Evolutionary conservation across 2,888 invertebrate genomes (phyloP), one percentile per base, ranked within the genome.

Genomic region (Harmothoe impar): DNA sequence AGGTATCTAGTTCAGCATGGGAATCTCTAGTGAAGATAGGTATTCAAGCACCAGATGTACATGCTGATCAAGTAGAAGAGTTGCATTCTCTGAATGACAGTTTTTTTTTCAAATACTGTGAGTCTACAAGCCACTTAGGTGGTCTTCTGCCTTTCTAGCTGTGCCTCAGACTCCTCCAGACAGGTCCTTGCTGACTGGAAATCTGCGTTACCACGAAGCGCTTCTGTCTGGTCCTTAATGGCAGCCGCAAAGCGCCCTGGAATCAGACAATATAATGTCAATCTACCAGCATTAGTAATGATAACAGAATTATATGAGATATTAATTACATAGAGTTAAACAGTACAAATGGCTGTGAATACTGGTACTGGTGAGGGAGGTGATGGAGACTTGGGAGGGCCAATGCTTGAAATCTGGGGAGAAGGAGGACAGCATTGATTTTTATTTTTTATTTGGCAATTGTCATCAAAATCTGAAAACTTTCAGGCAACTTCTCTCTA

Each of bases 201-300:
- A 25, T 78, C 78, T 25, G 78, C 10, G 1, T 78, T 20, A 17
- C 31, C 17, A 1, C 33, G 20, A 1, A 78, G 78, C 1, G 78
- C 78, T 78, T 78, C 35, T 25, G 1, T 25, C 35, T 78, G 78
- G 78, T 78, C 78, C 3, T 17, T 29, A 3, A 78, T 25, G 20
- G 78, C 78, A 20, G 31, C 78, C 29, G 31, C 78, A 29, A 33
- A 78, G 3, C 78, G 78, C 17, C 78, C 78, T 78, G 78, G 7
- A 10, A n/a, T 29, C 12, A 52, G 17, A 52, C 17, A 17, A 52
- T 10, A 52, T 52, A 52, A 15, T 52, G 54, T 52, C 54, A 52
- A 17, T 52, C 12, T 15, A 52, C 54, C 10, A 15, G 17, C 54
- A 52, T 10, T 52, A 52, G 54, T 52, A 52, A 52, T 10, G 17